Base-by-base conservation (phyloP, 1,140 invertebrate genomes). In the Trachymyrmex septentrionalis region DNA sequence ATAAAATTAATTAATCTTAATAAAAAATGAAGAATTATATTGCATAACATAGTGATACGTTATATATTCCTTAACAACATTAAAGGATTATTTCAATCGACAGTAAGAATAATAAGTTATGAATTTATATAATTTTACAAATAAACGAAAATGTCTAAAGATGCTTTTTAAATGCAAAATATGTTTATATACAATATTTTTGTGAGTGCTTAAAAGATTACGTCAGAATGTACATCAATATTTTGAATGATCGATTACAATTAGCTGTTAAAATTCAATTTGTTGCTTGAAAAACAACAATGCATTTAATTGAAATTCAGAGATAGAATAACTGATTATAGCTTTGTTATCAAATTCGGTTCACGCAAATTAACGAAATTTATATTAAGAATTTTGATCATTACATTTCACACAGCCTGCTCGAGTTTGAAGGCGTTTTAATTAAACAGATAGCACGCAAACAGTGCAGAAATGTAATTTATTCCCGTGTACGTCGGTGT, bases 391-490 rank as follows among this genome's bases (percentile, higher is more conserved):
- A 21, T 81, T 55, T 67, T 57, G 48, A 34, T 80, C 14, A 48
- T 57, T 57, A 66, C 16, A 67, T 30, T 30, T 81, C 44, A 55
- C 63, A 38, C 63, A 24, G 24, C n/a, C 12, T 38, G 57, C 44
- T 38, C 64, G 64, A 57, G 30, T 57, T 38, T 69, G 50, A 71
- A 63, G 48, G 30, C 50, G 64, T 66, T 66, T 80, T 80, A 81
- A 81, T 81, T 81, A 71, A 48, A 34, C 64, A 57, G 66, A 57
- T 71, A 71, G 30, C 66, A 57, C 66, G 66, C 16, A 63, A 53
- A 81, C 30, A 71, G 50, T 50, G 21, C 48, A 57, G 77, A 71
- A 81, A 81, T 71, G 50, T 71, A 81, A 81, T 81, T 71, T 81
- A 72, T 27, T 81, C 19, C 21, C 21, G 34, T 48, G 10, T 71